A percentile compares a stretch with the other conserved stretches of the same genome.
These are phyloP conservation scores for Lasioglossum marginatum DNA, from an alignment of 2,888 invertebrate genomes.

Conservation along the genomic window DNA sequence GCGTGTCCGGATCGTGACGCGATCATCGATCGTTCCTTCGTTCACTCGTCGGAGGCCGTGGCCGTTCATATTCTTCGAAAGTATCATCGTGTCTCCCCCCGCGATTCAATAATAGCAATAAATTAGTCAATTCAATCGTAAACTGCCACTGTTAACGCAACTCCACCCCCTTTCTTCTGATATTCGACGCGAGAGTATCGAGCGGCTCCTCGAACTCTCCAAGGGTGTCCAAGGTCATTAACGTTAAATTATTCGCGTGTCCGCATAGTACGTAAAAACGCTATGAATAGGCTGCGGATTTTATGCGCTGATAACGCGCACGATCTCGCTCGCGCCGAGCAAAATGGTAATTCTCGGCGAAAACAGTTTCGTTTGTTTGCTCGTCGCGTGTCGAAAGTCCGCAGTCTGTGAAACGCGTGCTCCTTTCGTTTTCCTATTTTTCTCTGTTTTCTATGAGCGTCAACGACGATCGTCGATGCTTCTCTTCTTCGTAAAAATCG, in stretches of 20 bases:
- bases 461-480: slow-evolving; percentile 7
- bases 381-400: not conserved
- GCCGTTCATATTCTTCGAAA: slow-evolving; percentile 35
- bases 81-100: slow-evolving; percentile 13
- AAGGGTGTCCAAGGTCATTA: not conserved
- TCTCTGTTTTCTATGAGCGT: not conserved
- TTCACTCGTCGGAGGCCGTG: slow-evolving; percentile 15
- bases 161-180: not conserved
- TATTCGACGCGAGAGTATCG: not conserved
- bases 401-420: not conserved
- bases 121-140: slow-evolving; percentile 29
- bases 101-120: slow-evolving; percentile 30
- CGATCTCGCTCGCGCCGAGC: not conserved
- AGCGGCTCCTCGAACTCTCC: not conserved
- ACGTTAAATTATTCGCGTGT: slow-evolving; percentile 17
- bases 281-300: not conserved
- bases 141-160: not conserved
- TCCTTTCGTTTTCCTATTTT: not conserved
- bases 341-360: not conserved
- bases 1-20: slow-evolving; percentile 25
- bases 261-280: not conserved
- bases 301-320: not conserved
- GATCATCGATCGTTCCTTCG: slow-evolving; percentile 27
- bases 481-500: slow-evolving; percentile 14
- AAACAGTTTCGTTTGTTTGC: not conserved